Evolutionary conservation across 2,888 invertebrate species (phyloP), one percentile per base, ranked within the genome.

Genomic region (Cheilosia vulpina): DNA sequence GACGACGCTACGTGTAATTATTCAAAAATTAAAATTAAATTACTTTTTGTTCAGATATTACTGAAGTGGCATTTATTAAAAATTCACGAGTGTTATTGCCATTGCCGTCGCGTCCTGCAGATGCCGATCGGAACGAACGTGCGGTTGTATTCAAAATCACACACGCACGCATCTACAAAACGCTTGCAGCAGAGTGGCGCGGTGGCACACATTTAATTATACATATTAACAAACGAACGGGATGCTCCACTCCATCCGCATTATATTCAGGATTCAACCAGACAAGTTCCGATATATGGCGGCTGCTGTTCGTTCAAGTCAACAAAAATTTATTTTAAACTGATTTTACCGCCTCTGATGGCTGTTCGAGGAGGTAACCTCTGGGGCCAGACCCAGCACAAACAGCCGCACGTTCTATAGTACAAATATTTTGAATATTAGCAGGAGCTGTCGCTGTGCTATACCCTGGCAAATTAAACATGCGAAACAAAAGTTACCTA

Each of bases 21-120:
- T 83, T 83, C 82, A 83, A 78, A 83, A 83, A 83, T 83, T 83
- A 83, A 83, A 83, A 78, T 78, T 83, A 83, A 83, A 83, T 83
- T 78, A 83, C 82, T 83, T 83, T 82, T 83, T 83, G 77, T 72
- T 83, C 82, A 34, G 72, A 72, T 77, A 83, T 83, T 83, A 83
- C 82, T 77, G 82, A 72, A 77, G 82, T 83, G 72, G 82, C 82
- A 65, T 83, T 83, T 83, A 83, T 78, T 83, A 83, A 77, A 82
- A 83, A 83, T 83, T 72, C 82, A 72, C 41, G 50, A 78, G 82
- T 62, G 82, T 55, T 83, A 68, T 78, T 72, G 72, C 78, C 62
- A 68, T 77, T 78, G 72, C 78, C 62, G 55, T 52, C 31, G 52
- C 15, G 38, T 38, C 13, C 13, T 38, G 4, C 13, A 13, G 13